Evolutionary conservation across 2,797 vertebrate genomes (phyloP).

Genomic region (Cossypha heuglini): DNA sequence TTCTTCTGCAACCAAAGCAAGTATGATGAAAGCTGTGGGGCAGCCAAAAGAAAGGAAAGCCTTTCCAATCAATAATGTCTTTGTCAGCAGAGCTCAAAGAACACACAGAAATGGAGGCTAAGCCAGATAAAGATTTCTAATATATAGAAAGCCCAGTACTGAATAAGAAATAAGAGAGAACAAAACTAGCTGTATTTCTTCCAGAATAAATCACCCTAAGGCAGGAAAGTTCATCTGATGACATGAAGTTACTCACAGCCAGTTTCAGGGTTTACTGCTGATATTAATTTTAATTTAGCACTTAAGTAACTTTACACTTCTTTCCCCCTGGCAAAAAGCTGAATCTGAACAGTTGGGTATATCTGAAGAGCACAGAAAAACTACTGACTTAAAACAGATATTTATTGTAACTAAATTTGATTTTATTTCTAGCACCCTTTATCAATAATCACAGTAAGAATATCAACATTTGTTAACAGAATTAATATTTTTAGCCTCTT

Average conservation of each 20-base stretch:
- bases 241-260: not conserved
- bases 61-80: not conserved
- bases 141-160: not conserved
- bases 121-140: not conserved
- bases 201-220: not conserved
- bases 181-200: not conserved
- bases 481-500: not conserved
- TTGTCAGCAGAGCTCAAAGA: not conserved
- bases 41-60: not conserved
- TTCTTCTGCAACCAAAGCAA: not conserved
- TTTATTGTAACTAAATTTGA: not conserved
- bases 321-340: not conserved
- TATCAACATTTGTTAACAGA: not conserved
- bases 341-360: not conserved
- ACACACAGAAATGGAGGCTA: not conserved
- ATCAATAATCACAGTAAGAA: not conserved
- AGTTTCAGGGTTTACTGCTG: not conserved
- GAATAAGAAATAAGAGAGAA: not conserved
- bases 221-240: not conserved
- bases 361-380: not conserved
- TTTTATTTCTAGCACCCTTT: not conserved
- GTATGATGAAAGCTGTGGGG: not conserved
- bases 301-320: not conserved
- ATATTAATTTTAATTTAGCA: slow-evolving; percentile 8
- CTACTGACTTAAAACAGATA: not conserved